Base-by-base conservation (phyloP, 2,888 invertebrate species). In the Prostheceraeus crozeri region DNA sequence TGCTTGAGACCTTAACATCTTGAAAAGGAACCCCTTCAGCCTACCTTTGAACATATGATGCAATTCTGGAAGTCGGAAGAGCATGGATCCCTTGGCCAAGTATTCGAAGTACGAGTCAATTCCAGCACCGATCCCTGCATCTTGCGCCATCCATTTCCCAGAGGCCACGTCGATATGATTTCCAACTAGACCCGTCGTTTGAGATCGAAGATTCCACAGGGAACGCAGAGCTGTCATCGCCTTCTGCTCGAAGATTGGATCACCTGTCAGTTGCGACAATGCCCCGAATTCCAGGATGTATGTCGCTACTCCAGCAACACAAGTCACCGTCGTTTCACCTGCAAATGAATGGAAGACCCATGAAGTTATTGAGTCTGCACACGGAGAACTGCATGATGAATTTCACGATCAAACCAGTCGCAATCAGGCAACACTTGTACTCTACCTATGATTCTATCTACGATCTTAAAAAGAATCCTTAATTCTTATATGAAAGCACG, bases 61-160 rank as follows among this genome's bases (percentile, higher is more conserved):
- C 25, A 98, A 77, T 69, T 89, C 85, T 0, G 96, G 91, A 65
- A 84, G 83, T 73, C 91, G 87, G 21, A 98, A 82, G 62, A 98
- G 78, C 54, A 93, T 82, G 0, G 90, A 84, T 4, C 91, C 96
- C 81, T 99, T 99, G 0, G 93, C 93, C 66, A 98, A 80, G 77
- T 99, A 98, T 76, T 98, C 98, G 77, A 89, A 96, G 74, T 90
- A 94, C 0, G 96, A 98, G 76, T 96, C 94, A 1, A 94, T 87
- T 0, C 93, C 93, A 4, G 79, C 79, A 8, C 80, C 94, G 64
- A 94, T 93, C 3, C 93, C 94, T n/a, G 93, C 85, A 77, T 98
- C 96, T 65, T 89, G 85, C 0, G 94, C 96, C 0, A 91, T 94
- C 98, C 98, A 99, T 61, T 86, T 82, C 0, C 96, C 96, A 0